Base-by-base conservation (phyloP, 2,888 invertebrate species). In the Leptogaster cylindrica region DNA sequence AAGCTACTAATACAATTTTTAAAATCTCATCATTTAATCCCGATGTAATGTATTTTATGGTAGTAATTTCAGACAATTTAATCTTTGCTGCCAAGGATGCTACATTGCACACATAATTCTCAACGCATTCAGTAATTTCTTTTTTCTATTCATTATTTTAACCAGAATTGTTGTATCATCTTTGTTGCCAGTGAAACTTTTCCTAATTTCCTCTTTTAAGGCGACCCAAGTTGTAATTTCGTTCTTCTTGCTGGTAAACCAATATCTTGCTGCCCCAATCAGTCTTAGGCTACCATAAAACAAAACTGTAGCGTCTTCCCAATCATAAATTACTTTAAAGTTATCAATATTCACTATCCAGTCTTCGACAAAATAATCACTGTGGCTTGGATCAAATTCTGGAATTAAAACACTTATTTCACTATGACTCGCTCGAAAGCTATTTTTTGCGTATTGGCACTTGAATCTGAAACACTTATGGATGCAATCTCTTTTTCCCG, bases 241-340 rank as follows among this genome's bases (percentile, higher is more conserved):
- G 1, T 69, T 65, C 2, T 72, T 70, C n/a, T 72, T 65, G 25
- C 68, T 66, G 33, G 73, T 70, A 12, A 66, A 73, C 73, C 73
- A 74, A 14, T 25, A 71, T 27, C 72, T 72, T 5, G 73, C 74
- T 10, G 70, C 31, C 2, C 72, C 73, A 10, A 12, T 23, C 8
- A 74, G 27, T 14, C 72, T 72, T 36, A 71, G 70, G 2, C 71
- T 25, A 27, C 73, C 61, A 52, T 69, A 74, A 61, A 73, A 71
- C 3, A 69, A 55, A 14, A 58, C 70, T 10, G 12, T 41, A 41
- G 6, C 16, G 6, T 41, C 41, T 7, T 41, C 41, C 52, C 52
- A 52, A 1, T 2, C 52, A 31, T 52, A 31, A 7, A 52, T 31
- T 3, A 12, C 27, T 51, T 51, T 51, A 14, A 51, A 14, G 18